A percentile compares a stretch with the other conserved stretches of the same genome.
Conservation (phyloP, 2,888 invertebrate genomes). For the Odontothrips loti region DNA sequence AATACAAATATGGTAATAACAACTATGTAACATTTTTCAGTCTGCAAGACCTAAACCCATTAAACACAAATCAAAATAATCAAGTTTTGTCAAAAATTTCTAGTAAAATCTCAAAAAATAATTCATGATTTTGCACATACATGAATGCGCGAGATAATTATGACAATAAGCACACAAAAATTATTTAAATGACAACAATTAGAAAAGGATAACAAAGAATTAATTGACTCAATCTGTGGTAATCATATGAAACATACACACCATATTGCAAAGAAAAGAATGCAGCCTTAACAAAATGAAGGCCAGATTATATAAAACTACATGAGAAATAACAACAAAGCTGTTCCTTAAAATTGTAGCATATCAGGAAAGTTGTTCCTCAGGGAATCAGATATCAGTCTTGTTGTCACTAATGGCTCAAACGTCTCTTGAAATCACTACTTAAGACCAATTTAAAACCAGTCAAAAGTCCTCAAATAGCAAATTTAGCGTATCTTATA, state of each 20-base stretch:
- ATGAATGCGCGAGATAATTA: neutral
- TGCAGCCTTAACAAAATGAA: neutral
- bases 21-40: neutral
- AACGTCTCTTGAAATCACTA: neutral
- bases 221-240: neutral
- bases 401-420: conserved; percentile 14
- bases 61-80: neutral
- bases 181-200: neutral
- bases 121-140: neutral
- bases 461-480: neutral
- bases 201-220: neutral
- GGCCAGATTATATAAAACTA: neutral
- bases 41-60: neutral
- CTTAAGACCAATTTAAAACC: neutral
- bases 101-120: neutral
- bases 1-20: neutral
- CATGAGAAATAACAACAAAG: neutral
- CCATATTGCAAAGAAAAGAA: neutral
- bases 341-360: neutral
- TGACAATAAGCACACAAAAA: neutral
- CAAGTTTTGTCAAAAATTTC: neutral
- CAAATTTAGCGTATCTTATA: neutral
- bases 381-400: conserved; percentile 16
- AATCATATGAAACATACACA: neutral
- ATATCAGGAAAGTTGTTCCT: neutral